phyloP scores from a whole-genome alignment of 2,113 vertebrate species.

The Myotis brandtii region DNA sequence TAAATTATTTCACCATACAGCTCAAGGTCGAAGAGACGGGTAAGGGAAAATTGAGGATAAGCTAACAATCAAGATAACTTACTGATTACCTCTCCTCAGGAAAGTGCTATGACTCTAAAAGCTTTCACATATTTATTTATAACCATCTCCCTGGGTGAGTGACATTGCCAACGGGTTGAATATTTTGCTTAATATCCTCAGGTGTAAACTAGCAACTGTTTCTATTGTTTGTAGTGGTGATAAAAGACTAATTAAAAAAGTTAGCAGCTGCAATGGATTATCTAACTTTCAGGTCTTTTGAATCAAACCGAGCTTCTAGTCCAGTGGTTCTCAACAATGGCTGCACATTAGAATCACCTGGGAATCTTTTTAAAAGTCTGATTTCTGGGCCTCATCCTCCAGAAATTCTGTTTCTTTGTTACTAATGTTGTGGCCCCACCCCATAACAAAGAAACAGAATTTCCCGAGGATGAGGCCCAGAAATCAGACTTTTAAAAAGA shows the following conservation, averaged over 20 bases:
- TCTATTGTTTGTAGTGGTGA: slow-evolving; percentile 67
- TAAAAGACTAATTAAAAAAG: slow-evolving; percentile 78
- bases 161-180: slow-evolving; percentile 61
- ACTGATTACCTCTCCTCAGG: slow-evolving; percentile 26
- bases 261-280: slow-evolving; percentile 63
- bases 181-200: slow-evolving; percentile 76
- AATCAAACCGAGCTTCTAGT: slow-evolving; percentile 74
- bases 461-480: no score
- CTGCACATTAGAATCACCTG: no score
- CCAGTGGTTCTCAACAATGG: no score
- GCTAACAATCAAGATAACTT: slow-evolving; percentile 58
- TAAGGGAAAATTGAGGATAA: slow-evolving; percentile 74
- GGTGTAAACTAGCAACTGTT: slow-evolving; percentile 47
- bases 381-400: no score
- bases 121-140: slow-evolving; percentile 66
- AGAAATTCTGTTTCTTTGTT: no score
- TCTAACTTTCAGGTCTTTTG: slow-evolving; percentile 52
- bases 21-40: slow-evolving; percentile 57
- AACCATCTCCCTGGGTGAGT: slow-evolving; percentile 64
- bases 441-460: no score
- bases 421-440: no score
- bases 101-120: slow-evolving; percentile 72
- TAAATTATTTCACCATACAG: slow-evolving; percentile 74
- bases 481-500: no score
- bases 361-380: no score